These are phyloP conservation scores for Malurus melanocephalus DNA, from an alignment of 2,113 vertebrate species.

Conservation along the genomic window DNA sequence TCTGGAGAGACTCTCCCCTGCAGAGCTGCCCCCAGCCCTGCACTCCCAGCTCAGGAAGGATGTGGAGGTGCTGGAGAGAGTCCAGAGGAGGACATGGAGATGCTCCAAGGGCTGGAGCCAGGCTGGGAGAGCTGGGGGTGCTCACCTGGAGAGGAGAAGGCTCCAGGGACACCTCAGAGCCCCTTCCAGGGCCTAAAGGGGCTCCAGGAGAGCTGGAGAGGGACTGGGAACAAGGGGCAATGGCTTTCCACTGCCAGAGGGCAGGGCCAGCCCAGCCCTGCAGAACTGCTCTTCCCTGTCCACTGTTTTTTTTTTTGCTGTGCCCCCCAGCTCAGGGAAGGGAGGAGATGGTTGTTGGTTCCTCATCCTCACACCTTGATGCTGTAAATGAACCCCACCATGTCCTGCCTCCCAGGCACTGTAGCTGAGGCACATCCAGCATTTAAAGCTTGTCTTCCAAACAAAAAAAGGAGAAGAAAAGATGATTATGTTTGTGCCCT, in stretches of 20 bases:
- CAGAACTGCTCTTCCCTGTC: not conserved
- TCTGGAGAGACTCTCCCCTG: not conserved
- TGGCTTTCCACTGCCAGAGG: not conserved
- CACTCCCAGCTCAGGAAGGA: not conserved
- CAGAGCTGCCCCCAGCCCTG: not conserved
- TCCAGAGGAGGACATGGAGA: accelerated
- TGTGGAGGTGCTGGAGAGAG: accelerated
- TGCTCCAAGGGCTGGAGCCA: not conserved
- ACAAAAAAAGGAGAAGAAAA: not conserved
- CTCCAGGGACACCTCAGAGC: not conserved
- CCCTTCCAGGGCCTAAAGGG: accelerated
- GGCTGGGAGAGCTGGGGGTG: not conserved
- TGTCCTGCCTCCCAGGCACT: not conserved
- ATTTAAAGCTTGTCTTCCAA: not conserved
- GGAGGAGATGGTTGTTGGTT: not conserved
- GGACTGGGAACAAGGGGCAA: not conserved
- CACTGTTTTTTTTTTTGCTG: not conserved
- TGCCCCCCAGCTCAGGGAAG: not conserved
- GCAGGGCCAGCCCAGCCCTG: accelerated
- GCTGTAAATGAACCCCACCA: not conserved
- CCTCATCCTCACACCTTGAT: not conserved
- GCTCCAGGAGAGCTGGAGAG: not conserved
- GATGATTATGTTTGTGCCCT: not conserved
- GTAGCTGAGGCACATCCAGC: not conserved
- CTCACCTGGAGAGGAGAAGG: accelerated